Base-by-base conservation (phyloP, 2,888 invertebrate genomes). In the Notodonta dromedarius region DNA sequence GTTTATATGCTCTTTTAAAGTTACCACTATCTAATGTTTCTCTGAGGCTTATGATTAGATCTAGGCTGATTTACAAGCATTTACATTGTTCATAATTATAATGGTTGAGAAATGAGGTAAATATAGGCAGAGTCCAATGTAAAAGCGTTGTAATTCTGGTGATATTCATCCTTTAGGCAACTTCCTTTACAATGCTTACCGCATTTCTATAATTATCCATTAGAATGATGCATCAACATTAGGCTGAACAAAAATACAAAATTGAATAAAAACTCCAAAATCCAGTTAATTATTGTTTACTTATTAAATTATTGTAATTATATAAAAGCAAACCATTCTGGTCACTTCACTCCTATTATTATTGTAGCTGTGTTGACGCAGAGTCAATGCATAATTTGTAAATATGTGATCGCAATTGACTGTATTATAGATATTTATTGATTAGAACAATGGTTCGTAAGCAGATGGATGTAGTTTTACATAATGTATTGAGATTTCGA, bases 401-500 rank as follows among this genome's bases (percentile, higher is more conserved):
- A 55, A 40, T 56, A 56, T 55, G 50, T 40, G 40, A 16, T 50
- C 16, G 52, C 58, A 56, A 58, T 7, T 51, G 35, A 59, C 50
- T 55, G 55, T 55, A 55, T 55, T 55, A 50, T 59, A 46, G 40
- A 82, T 89, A 89, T 89, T 90, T 90, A 89, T 90, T 90, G 79
- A 77, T 84, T 80, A 84, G 85, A 80, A 81, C 64, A 69, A 72
- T 72, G 61, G 68, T 81, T 77, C 75, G 73, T 78, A 78, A 75
- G 73, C 78, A 78, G 78, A 81, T 78, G 77, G 80, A 83, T 83
- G 84, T 90, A 90, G 86, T 83, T 86, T 88, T 87, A 89, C 89
- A 86, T 84, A 79, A 86, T 86, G 81, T 89, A 90, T 88, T 87
- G 89, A 91, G 85, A 88, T 89, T 87, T 89, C 82, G 73, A 83